Base-by-base conservation (phyloP, 2,113 vertebrate genomes). In the Neolamprologus longior region DNA sequence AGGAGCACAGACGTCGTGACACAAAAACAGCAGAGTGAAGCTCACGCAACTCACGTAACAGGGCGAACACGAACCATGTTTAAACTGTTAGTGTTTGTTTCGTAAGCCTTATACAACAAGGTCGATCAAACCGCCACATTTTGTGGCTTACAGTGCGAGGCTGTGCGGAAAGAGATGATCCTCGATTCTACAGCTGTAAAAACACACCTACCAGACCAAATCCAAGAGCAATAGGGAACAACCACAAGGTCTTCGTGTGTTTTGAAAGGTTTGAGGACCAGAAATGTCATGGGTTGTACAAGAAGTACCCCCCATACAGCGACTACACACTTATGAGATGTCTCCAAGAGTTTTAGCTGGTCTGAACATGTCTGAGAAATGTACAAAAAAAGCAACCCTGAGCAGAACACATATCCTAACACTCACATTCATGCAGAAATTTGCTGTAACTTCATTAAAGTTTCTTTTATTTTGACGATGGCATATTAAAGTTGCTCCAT, bases 121-220 rank as follows among this genome's bases (percentile, higher is more conserved):
- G 50, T n/a, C 7, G 7, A 33, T 47, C 17, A 17, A 28, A 80
- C 63, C 45, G 35, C 52, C 53, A 28, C 13, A 82, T 52, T 11
- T 8, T 78, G 24, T 21, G 14, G 76, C 5, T 78, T 24, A 52
- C 26, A 33, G 13, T 9, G 58, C 13, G 10, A 76, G 33, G 1
- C 10, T 63, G 80, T 42, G 50, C 33, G 52, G 47, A 40, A 83
- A 54, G 40, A 73, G 61, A 28, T 85, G 45, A 76, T 76, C 12
- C 63, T 53, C 2, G 7, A 12, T 85, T 91, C 81, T 85, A 63
- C 85, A 91, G 83, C 90, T 93, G 89, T 58, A 61, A 93, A 89
- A 93, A 88, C 86, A 92, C 80, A 79, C 87, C 50, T n/a, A 66
- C n/a, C 40, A 68, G 0, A 40, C 5, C 11, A 66, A 57, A 9